These are phyloP conservation scores for Chelonus insularis DNA, from an alignment of 1,140 invertebrate genomes.

Conservation along the genomic window DNA sequence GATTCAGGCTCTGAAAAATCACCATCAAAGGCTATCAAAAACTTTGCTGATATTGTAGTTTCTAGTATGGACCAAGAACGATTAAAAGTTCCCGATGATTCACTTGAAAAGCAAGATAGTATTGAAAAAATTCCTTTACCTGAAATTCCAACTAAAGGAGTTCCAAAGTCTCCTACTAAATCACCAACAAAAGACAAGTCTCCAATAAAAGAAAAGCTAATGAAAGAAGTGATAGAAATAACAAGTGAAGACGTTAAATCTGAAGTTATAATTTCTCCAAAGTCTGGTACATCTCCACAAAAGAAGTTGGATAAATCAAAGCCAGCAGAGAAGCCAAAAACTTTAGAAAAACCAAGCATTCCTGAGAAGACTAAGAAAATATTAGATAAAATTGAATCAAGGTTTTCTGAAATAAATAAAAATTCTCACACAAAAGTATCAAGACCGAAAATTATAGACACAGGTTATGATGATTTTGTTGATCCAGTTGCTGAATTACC, in stretches of 20 bases:
- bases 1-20: slow-evolving; percentile 36
- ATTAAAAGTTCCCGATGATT: slow-evolving; percentile 47
- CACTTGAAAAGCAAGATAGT: slow-evolving; percentile 52
- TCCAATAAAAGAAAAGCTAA: slow-evolving; percentile 22
- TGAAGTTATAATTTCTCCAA: slow-evolving; percentile 31
- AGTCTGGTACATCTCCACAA: slow-evolving; percentile 34
- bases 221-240: slow-evolving; percentile 29
- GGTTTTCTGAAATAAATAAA: slow-evolving; percentile 48
- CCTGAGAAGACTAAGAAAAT: slow-evolving; percentile 58
- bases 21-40: slow-evolving; percentile 35
- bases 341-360: slow-evolving; percentile 52
- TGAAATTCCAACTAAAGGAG: slow-evolving; percentile 44
- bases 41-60: slow-evolving; percentile 47
- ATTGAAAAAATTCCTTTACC: slow-evolving; percentile 57
- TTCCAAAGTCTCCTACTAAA: slow-evolving; percentile 5
- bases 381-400: slow-evolving; percentile 55
- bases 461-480: slow-evolving; percentile 56
- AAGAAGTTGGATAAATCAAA: slow-evolving; percentile 40
- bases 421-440: slow-evolving; percentile 43
- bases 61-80: slow-evolving; percentile 46
- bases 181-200: slow-evolving; percentile 15
- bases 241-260: slow-evolving; percentile 24
- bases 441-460: slow-evolving; percentile 55
- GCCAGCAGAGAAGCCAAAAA: slow-evolving; percentile 42
- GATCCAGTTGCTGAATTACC: slow-evolving; percentile 57